Evolutionary conservation across 2,113 vertebrate genomes (phyloP), one percentile per base, ranked within the genome.

Genomic region (Mus spicilegus): DNA sequence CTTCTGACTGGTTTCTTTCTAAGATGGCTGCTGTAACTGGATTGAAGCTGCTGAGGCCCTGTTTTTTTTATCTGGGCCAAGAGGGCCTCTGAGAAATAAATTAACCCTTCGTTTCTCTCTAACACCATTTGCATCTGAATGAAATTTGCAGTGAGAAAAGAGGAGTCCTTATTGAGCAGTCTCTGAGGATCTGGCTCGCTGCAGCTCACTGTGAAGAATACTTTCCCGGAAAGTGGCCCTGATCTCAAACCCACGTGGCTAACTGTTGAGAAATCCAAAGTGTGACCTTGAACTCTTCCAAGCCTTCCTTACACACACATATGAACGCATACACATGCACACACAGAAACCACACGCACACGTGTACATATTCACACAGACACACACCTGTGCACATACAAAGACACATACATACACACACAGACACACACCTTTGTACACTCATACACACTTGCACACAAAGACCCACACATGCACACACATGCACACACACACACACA

Each of bases 41-140:
- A 46, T 82, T 76, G 91, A 86, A 36, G 82, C 75, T 69, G 56
- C 67, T 3, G 22, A 39, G 42, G 75, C 30, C 72, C 17, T 13
- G 81, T 65, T 91, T 86, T 86, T 76, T 84, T 85, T 76, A 67
- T 65, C 58, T 56, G 22, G 13, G 56, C 80, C 6, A 49, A 72
- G 69, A 7, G 65, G 14, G 39, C 20, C 46, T 69, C 22, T 61
- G 70, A 92, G 76, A 81, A 81, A 92, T 82, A 92, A 73, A 92
- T 93, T 30, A 76, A 42, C 56, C 12, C 46, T 56, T 63, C 46
- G 33, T 67, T 96, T 86, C 20, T 91, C 78, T 69, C 90, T 1
- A 22, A 11, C 14, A 0, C 26, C 54, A 46, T 87, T 46, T 93
- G 56, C 88, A 96, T 94, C 61, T 90, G 95, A 94, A 95, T 81